phyloP scores from a whole-genome alignment of 2,797 vertebrate species.

The Galagoides demidoff region DNA sequence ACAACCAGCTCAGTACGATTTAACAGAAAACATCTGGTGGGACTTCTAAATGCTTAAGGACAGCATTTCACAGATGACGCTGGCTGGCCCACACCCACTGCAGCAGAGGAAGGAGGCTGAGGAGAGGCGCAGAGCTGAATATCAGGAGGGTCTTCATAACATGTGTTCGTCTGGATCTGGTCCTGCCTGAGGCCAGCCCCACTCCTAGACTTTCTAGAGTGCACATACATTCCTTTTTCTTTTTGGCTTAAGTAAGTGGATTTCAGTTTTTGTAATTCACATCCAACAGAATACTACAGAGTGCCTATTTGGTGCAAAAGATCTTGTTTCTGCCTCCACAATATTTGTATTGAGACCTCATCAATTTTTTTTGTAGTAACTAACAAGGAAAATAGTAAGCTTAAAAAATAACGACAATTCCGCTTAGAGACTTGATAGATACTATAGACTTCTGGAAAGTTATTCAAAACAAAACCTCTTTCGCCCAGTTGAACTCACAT shows the following conservation, averaged over 20 bases:
- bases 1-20: background rate
- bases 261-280: conserved; percentile 5
- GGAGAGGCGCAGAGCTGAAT: background rate
- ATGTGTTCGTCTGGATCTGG: background rate
- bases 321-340: background rate
- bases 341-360: background rate
- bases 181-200: background rate
- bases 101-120: background rate
- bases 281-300: background rate
- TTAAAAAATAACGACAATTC: background rate
- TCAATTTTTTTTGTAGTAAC: background rate
- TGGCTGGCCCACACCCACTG: background rate
- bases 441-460: conserved; percentile 4
- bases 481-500: background rate
- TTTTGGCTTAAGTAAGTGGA: background rate
- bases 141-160: background rate
- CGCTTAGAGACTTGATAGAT: background rate
- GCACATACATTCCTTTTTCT: background rate
- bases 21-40: conserved; percentile 41
- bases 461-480: background rate
- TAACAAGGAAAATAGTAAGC: background rate
- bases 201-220: background rate
- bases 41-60: background rate
- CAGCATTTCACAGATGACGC: background rate
- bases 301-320: background rate